Evolutionary conservation across 2,888 invertebrate species (phyloP), one percentile per base, ranked within the genome.

Genomic region (Parnassius apollo): DNA sequence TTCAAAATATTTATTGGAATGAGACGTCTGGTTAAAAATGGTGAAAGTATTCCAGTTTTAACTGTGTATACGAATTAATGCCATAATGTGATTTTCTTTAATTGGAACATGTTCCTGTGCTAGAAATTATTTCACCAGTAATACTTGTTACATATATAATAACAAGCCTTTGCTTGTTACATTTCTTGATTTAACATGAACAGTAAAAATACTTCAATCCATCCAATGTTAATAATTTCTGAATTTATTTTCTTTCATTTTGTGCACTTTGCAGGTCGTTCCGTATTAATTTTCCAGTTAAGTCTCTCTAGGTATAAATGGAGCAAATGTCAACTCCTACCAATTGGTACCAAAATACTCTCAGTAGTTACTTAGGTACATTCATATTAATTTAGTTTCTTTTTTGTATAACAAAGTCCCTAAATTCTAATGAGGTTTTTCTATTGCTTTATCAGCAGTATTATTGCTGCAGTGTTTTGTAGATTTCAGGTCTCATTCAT

Each of bases 1-100:
- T 70, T 75, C 66, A 72, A 79, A 76, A 76, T 71, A 77, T 84
- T 45, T 83, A 82, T 85, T 84, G 85, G 86, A 85, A 85, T 84
- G 84, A 81, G 78, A 78, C 68, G 68, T 61, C 61, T 55, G 55
- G 64, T 58, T 63, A 59, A 52, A 62, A 66, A 56, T 46, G 35
- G 22, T 45, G 12, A 7, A 7, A 53, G 9, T 42, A 10, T 12
- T 8, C 45, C 42, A 18, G 45, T 12, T 10, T 54, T 42, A 10
- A 53, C 12, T 45, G 45, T 45, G 11, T 51, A 22, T 18, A 12
- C 10, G 35, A 18, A 10, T 52, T 25, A 22, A 22, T 50, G 50
- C 22, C 22, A 22, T 22, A 9, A 50, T 22, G 11, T 10, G 8
- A n/a, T n/a, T 22, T 2, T 50, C 1, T 2, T 2, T 9, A 49